A percentile compares a stretch with the other conserved stretches of the same genome.
Conservation (phyloP, 2,797 vertebrate species). For the Pelodytes ibericus region DNA sequence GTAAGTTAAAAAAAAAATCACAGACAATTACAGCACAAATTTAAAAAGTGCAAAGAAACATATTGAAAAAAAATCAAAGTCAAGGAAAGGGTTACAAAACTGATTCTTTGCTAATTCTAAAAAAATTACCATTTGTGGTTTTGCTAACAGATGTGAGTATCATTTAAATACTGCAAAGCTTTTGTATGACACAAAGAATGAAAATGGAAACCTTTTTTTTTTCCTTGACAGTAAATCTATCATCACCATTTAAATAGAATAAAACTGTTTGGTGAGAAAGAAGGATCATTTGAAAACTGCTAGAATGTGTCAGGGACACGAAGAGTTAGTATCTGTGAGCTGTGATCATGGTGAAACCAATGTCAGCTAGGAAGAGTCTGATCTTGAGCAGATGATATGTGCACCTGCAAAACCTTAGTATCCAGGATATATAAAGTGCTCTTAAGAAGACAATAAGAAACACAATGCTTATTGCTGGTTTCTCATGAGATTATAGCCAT, state of each 20-base stretch:
- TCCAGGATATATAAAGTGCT: conserved; percentile 47
- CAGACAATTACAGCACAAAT: too few relatives aligned
- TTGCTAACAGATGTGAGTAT: conserved; percentile 66
- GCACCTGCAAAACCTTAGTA: conserved; percentile 57
- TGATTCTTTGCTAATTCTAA: conserved; percentile 58
- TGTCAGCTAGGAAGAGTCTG: conserved; percentile 44
- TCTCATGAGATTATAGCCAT: conserved; percentile 27
- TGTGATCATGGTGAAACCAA: conserved; percentile 58
- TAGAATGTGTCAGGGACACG: conserved; percentile 63
- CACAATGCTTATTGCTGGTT: conserved; percentile 7
- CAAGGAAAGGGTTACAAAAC: conserved; percentile 21
- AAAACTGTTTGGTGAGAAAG: conserved; percentile 64
- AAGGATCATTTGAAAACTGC: conserved; percentile 66
- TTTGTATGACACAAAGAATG: conserved; percentile 63
- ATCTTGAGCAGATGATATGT: conserved; percentile 41
- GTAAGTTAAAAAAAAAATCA: too few relatives aligned
- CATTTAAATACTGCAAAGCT: conserved; percentile 59
- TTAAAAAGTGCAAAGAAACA: neutral
- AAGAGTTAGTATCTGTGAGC: conserved; percentile 65
- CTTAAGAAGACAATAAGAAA: conserved; percentile 58
- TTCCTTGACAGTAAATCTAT: conserved; percentile 68
- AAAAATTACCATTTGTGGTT: conserved; percentile 61
- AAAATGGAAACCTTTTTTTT: conserved; percentile 61
- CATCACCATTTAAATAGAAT: conserved; percentile 67
- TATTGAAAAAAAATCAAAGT: neutral